phyloP scores from a whole-genome alignment of 1,140 invertebrate genomes.

The Brachionus paranguensis region DNA sequence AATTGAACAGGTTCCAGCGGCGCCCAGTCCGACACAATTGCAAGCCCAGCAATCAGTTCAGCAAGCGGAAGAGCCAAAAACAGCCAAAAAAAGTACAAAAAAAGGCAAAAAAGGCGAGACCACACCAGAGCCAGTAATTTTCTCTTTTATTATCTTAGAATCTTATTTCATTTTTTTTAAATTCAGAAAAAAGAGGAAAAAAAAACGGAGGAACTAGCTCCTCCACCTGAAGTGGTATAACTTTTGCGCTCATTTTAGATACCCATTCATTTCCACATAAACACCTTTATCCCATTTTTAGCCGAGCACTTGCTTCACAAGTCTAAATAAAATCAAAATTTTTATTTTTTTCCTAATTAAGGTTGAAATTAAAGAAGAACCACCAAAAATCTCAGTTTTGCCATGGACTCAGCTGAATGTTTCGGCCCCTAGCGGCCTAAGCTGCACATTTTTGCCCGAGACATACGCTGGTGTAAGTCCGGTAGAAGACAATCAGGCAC shows the following conservation, averaged over 20 bases:
- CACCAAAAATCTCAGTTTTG: constrained; percentile 41
- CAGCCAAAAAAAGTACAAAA: background rate
- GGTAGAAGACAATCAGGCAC: constrained; percentile 45
- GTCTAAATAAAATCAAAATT: background rate
- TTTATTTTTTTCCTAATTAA: constrained; percentile 40
- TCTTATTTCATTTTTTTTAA: background rate
- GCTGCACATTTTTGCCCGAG: constrained; percentile 49
- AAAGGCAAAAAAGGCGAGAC: background rate
- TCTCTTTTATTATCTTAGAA: background rate
- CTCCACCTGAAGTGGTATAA: background rate
- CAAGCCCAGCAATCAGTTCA: background rate
- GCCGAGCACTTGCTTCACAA: background rate
- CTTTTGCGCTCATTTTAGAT: background rate
- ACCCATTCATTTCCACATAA: background rate
- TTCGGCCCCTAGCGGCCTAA: constrained; percentile 53
- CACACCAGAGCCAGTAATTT: background rate
- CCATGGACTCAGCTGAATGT: constrained; percentile 52
- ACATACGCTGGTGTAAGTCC: constrained; percentile 49
- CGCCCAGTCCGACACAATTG: background rate
- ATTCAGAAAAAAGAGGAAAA: background rate
- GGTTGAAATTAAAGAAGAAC: constrained; percentile 43
- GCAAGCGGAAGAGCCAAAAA: background rate
- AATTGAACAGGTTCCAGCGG: background rate
- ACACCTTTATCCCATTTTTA: background rate
- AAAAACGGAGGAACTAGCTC: background rate